Evolutionary conservation across 2,113 vertebrate species (phyloP).

Genomic region (Agapornis roseicollis): DNA sequence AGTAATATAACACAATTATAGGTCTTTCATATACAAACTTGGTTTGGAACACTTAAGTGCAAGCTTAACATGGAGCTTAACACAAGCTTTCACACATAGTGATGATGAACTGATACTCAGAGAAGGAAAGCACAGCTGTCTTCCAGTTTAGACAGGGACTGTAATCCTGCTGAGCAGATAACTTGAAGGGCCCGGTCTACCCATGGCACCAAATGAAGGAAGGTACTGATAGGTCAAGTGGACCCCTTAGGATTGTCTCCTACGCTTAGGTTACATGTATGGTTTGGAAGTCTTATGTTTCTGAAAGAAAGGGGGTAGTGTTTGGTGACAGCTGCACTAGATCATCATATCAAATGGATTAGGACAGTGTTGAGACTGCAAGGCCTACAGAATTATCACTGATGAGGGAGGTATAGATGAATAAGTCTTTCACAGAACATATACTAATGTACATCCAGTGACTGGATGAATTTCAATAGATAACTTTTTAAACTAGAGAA

Average conservation of each 20-base stretch:
- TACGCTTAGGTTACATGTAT: background rate
- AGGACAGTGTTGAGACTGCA: background rate
- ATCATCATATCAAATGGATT: background rate
- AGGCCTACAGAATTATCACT: background rate
- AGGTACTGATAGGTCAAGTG: background rate
- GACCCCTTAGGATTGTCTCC: background rate
- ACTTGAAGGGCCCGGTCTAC: fast-evolving
- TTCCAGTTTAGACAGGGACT: background rate
- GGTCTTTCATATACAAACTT: background rate
- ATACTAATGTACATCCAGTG: background rate
- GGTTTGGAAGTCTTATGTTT: background rate
- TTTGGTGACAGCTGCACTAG: background rate
- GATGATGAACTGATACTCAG: background rate
- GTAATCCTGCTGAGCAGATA: background rate
- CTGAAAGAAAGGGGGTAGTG: background rate
- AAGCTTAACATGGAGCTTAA: background rate
- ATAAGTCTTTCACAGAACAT: background rate
- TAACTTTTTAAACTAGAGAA: background rate
- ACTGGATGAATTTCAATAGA: background rate
- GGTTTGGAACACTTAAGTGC: background rate
- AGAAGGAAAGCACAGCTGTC: background rate
- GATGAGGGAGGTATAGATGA: background rate
- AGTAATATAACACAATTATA: background rate
- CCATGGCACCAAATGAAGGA: background rate
- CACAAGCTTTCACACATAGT: background rate